phyloP scores from a whole-genome alignment of 2,888 invertebrate genomes.

The Hypena proboscidalis region DNA sequence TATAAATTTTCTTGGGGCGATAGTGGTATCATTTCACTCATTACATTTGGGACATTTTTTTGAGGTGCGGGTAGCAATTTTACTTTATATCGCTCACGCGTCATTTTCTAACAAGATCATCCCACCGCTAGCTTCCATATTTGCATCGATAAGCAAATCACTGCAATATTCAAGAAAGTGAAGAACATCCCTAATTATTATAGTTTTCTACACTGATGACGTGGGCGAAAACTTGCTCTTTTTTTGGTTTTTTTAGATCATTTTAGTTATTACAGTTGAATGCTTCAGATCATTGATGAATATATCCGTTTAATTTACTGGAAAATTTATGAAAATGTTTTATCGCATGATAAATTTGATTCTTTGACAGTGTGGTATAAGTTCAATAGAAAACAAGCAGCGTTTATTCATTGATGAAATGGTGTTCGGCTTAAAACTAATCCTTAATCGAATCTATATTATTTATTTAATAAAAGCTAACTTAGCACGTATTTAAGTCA shows the following conservation, averaged over 20 bases:
- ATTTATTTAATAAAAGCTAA: too few relatives aligned
- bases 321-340: too few relatives aligned
- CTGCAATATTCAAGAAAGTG: slow-evolving; percentile 8
- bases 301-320: too few relatives aligned
- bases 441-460: too few relatives aligned
- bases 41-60: neutral
- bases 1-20: too few relatives aligned
- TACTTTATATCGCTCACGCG: slow-evolving; percentile 6
- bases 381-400: too few relatives aligned
- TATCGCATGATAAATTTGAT: too few relatives aligned
- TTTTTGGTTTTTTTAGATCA: neutral
- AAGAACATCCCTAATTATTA: slow-evolving; percentile 3
- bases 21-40: too few relatives aligned
- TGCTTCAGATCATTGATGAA: neutral
- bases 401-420: too few relatives aligned
- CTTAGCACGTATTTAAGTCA: too few relatives aligned
- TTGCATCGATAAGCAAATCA: slow-evolving; percentile 6
- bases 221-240: slow-evolving; percentile 32
- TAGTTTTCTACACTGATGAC: slow-evolving; percentile 23
- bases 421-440: too few relatives aligned
- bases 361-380: too few relatives aligned
- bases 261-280: neutral
- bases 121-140: slow-evolving; percentile 24
- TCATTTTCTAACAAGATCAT: slow-evolving; percentile 10
- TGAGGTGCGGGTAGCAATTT: slow-evolving; percentile 5